Evolutionary conservation across 2,888 invertebrate genomes (phyloP).

Genomic region (Drosophila siamana): DNA sequence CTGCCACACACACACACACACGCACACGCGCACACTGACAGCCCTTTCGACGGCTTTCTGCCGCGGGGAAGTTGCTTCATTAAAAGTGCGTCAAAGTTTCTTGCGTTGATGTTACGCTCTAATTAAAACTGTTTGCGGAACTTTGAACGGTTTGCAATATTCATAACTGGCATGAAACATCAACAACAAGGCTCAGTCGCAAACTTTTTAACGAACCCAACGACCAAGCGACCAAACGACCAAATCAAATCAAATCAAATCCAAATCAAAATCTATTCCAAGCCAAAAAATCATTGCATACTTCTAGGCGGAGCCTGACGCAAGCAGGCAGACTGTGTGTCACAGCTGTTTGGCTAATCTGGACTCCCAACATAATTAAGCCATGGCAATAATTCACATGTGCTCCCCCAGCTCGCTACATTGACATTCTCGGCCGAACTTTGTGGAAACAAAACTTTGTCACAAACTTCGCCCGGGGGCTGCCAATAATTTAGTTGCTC

Average conservation of each 20-base stretch:
- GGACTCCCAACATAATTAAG: conserved; percentile 31
- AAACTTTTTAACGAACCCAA: conserved; percentile 78
- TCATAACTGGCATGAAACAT: conserved; percentile 69
- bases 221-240: no score
- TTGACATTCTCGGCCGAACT: conserved; percentile 53
- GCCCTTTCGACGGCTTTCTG: conserved; percentile 1
- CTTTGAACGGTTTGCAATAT: conserved; percentile 64
- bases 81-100: conserved; percentile 75
- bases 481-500: conserved; percentile 66
- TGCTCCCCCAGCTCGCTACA: conserved; percentile 8
- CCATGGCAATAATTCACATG: conserved; percentile 46
- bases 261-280: conserved; percentile 45
- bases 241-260: conserved; percentile 15
- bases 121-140: conserved; percentile 73
- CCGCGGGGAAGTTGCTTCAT: conserved; percentile 69
- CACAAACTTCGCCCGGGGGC: conserved; percentile 43
- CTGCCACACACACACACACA: conserved; percentile 5
- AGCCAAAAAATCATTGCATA: conserved; percentile 59
- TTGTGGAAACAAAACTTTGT: conserved; percentile 61
- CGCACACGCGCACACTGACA: not conserved
- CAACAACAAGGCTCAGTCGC: conserved; percentile 66
- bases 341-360: conserved; percentile 31
- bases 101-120: conserved; percentile 73
- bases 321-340: no score
- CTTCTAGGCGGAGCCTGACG: not conserved